Conservation (phyloP, 37 sponge, comb jelly and placozoan species). For the Beroe forskalii region DNA sequence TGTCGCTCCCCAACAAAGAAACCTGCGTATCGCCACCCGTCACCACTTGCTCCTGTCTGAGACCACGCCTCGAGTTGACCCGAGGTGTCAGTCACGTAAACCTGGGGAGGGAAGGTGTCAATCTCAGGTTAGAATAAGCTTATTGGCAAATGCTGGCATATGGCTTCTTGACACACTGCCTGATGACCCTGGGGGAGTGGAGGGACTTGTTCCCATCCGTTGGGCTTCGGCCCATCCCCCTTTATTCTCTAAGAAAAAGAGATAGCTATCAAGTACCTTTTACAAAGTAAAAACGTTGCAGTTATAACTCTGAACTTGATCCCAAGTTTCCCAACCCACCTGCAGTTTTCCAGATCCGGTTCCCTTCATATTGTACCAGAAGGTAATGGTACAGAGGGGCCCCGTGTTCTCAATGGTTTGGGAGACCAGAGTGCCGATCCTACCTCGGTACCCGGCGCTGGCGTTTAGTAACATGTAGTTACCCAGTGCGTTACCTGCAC, state of each 20-base stretch:
- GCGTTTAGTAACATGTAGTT: conserved; percentile 53
- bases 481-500: conserved; percentile 4
- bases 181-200: no score
- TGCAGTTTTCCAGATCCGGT: conserved; percentile 29
- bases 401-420: conserved; percentile 23
- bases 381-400: conserved; percentile 38
- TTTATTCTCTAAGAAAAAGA: no score
- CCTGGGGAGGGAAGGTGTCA: not conserved
- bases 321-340: no score
- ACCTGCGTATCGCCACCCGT: conserved; percentile 45
- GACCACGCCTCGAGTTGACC: conserved; percentile 61
- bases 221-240: no score
- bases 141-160: no score
- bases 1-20: conserved; percentile 49
- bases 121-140: no score
- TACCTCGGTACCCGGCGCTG: conserved; percentile 7
- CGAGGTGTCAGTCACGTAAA: conserved; percentile 5
- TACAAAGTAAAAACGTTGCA: no score
- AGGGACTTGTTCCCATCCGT: no score
- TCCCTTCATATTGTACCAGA: conserved; percentile 68
- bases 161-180: no score
- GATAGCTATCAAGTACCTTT: no score
- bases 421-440: conserved; percentile 22
- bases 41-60: conserved; percentile 24
- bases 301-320: no score